These are phyloP conservation scores for Miltochrista miniata DNA, from an alignment of 2,888 invertebrate genomes.

Conservation along the genomic window DNA sequence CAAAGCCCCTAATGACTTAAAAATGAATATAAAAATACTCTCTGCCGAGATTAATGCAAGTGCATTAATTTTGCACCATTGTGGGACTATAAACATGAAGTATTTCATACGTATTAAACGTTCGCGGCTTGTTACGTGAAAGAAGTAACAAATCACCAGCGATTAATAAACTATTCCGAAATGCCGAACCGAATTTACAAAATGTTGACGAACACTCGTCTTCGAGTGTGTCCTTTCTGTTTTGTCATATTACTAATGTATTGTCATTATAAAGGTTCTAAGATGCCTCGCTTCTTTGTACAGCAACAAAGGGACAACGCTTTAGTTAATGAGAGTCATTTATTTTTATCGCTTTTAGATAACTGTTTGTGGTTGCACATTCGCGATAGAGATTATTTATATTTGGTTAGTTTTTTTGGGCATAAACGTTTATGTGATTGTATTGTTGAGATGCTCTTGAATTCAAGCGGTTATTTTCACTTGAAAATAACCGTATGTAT, in stretches of 20 bases:
- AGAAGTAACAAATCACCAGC: conserved; percentile 75
- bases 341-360: conserved; percentile 80
- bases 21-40: conserved; percentile 31
- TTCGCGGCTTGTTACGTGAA: conserved; percentile 64
- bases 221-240: conserved; percentile 75
- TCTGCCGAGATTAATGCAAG: conserved; percentile 39
- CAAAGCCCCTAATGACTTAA: conserved; percentile 26
- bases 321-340: conserved; percentile 76
- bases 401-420: conserved; percentile 32
- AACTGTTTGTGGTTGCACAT: conserved; percentile 71
- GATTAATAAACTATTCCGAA: conserved; percentile 66
- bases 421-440: conserved; percentile 22
- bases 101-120: conserved; percentile 54
- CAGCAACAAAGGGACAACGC: conserved; percentile 61
- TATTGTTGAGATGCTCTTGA: conserved; percentile 3
- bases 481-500: too few species aligned
- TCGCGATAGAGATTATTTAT: conserved; percentile 65
- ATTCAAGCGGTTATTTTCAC: neutral
- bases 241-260: conserved; percentile 82
- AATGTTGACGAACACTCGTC: conserved; percentile 57
- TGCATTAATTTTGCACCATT: conserved; percentile 53
- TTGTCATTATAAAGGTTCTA: conserved; percentile 69
- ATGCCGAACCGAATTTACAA: conserved; percentile 31
- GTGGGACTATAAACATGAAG: conserved; percentile 58
- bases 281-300: conserved; percentile 59